phyloP scores from a whole-genome alignment of 2,113 vertebrate genomes.

The Pollachius pollachius region DNA sequence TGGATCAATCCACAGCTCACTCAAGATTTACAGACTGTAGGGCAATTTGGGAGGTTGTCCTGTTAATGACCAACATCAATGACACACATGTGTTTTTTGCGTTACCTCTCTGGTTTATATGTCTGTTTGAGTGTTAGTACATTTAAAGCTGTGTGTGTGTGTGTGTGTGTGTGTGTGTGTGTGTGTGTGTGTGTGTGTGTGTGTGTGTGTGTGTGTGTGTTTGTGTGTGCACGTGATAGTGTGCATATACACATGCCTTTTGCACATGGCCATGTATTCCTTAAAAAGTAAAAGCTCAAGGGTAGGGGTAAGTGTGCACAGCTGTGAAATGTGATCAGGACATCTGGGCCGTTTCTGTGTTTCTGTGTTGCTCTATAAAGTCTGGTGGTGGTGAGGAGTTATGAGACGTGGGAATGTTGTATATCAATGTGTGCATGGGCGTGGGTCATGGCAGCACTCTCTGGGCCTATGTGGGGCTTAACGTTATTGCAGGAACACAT shows the following conservation, averaged over 20 bases:
- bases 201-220: neutral
- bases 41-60: neutral
- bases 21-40: neutral
- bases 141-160: conserved; percentile 14
- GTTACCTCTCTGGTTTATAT: neutral
- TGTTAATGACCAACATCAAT: conserved; percentile 11
- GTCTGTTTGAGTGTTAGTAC: neutral
- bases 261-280: neutral
- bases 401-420: conserved; percentile 12
- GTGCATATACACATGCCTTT: too few relatives aligned
- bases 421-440: neutral
- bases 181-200: neutral
- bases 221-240: too few relatives aligned
- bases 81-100: neutral
- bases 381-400: conserved; percentile 10
- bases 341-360: conserved; percentile 65
- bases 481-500: neutral
- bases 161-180: neutral
- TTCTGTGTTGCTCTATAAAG: conserved; percentile 29
- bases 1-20: neutral
- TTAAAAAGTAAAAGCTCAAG: conserved; percentile 30
- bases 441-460: conserved; percentile 7
- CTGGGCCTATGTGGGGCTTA: neutral
- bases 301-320: conserved; percentile 54
- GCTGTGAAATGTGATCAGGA: conserved; percentile 62